phyloP scores from a whole-genome alignment of 1,140 invertebrate genomes.

The Pogonomyrmex barbatus region DNA sequence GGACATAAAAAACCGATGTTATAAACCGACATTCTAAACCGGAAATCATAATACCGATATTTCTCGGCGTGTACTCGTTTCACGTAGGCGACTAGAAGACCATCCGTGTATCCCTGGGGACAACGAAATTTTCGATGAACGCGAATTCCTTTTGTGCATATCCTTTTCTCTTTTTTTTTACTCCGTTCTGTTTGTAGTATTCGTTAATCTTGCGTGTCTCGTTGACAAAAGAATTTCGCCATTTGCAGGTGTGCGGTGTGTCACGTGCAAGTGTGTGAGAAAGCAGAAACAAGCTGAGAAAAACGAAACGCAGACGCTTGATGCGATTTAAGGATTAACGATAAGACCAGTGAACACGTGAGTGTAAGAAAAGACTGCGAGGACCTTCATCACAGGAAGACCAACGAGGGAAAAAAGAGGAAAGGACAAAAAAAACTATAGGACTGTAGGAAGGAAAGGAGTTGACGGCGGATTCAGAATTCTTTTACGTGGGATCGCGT shows the following conservation, averaged over 20 bases:
- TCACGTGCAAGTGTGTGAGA: conserved; percentile 12
- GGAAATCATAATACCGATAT: not conserved
- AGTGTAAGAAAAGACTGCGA: conserved; percentile 2
- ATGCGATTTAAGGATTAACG: not conserved
- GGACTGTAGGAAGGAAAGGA: not conserved
- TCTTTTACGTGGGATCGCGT: not conserved
- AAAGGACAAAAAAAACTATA: not conserved
- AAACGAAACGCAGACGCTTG: not conserved
- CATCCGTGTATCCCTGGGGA: not conserved
- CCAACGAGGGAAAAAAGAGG: not conserved
- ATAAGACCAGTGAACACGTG: not conserved
- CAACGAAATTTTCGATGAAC: not conserved
- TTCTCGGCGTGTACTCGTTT: not conserved
- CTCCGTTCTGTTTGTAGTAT: conserved; percentile 18
- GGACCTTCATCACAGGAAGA: not conserved
- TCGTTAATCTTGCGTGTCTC: not conserved
- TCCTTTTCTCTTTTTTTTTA: not conserved
- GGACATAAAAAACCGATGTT: too few relatives aligned
- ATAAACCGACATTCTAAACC: not conserved
- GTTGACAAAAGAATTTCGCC: not conserved
- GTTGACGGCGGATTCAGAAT: too few relatives aligned
- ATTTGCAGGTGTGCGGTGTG: conserved; percentile 11
- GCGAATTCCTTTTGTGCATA: not conserved
- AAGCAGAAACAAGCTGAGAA: not conserved
- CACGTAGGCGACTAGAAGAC: not conserved